Base-by-base conservation (phyloP, 1,140 invertebrate genomes). In the Scaptomyza montana region DNA sequence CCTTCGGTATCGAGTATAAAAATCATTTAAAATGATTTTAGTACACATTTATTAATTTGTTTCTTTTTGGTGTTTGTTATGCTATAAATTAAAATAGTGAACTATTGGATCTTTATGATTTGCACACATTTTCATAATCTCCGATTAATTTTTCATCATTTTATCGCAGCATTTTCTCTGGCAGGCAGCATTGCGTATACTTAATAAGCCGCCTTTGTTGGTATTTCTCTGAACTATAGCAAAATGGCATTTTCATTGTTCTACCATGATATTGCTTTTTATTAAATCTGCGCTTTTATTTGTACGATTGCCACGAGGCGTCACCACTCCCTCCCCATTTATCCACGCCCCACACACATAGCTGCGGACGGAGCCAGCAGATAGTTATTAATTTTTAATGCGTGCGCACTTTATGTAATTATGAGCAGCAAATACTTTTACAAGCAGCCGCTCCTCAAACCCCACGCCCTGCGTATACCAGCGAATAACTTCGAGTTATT, bases 331-430 rank as follows among this genome's bases (percentile, higher is more conserved):
- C 33, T 9, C 1, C 30, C 3, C 30, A 16, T 25, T 25, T 25
- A 6, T 36, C 33, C 33, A 2, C 33, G 33, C 33, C 33, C 33
- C 7, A 36, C 33, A 36, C 33, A 19, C 36, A 57, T n/a, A n/a
- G 16, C 46, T 33, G 57, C 16, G 46, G 45, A 28, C 13, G 57
- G 43, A 39, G 13, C 25, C 25, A 33, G 64, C 64, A 73, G 70
- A 56, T 73, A 68, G 70, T 73, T 73, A 73, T 73, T 73, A 68
- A 73, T 68, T 73, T 68, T 73, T 68, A 73, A 73, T 68, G 70
- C 70, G 70, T 62, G 12, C 64, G 45, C 64, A 73, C 68, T 73
- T 73, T 45, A 55, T 73, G 50, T 68, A 73, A 73, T 73, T 73
- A 68, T 60, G 64, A 55, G 45, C 64, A 68, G 64, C 70, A 68